Conservation (phyloP, 2,888 invertebrate species). For the Nemapogon koenigi region DNA sequence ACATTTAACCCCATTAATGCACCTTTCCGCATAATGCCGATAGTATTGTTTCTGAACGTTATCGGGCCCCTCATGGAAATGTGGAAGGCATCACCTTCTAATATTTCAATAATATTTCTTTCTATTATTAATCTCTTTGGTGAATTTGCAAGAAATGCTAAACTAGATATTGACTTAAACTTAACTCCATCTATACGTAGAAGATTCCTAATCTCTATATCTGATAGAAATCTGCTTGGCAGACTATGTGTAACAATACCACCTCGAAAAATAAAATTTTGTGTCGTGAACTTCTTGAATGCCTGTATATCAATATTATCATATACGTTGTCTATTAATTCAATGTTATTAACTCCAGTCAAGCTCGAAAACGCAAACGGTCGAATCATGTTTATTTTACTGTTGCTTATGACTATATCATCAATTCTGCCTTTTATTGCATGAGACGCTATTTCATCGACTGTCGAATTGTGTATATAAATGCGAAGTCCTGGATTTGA, state of each 20-base stretch:
- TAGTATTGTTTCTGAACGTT: conserved; percentile 70
- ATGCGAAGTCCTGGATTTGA: conserved; percentile 65
- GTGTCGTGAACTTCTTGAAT: conserved; percentile 79
- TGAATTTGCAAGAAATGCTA: conserved; percentile 71
- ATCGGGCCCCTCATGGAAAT: conserved; percentile 67
- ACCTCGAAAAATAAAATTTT: conserved; percentile 69
- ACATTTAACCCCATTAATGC: conserved; percentile 68
- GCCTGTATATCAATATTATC: conserved; percentile 72
- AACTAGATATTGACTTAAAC: conserved; percentile 69
- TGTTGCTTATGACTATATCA: conserved; percentile 69
- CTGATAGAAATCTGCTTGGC: conserved; percentile 76
- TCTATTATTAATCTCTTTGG: conserved; percentile 68
- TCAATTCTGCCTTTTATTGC: conserved; percentile 77
- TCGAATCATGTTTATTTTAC: conserved; percentile 66
- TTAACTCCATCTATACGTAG: conserved; percentile 71
- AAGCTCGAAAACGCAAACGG: conserved; percentile 81
- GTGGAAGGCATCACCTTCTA: conserved; percentile 72
- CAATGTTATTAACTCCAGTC: conserved; percentile 68
- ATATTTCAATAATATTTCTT: conserved; percentile 60
- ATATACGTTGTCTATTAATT: conserved; percentile 67
- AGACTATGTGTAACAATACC: conserved; percentile 61
- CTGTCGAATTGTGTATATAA: conserved; percentile 50
- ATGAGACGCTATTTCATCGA: conserved; percentile 62
- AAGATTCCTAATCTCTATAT: conserved; percentile 71
- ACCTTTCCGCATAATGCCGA: conserved; percentile 62